phyloP scores from a whole-genome alignment of 2,888 invertebrate species.

The Pristionchus arcanus region DNA sequence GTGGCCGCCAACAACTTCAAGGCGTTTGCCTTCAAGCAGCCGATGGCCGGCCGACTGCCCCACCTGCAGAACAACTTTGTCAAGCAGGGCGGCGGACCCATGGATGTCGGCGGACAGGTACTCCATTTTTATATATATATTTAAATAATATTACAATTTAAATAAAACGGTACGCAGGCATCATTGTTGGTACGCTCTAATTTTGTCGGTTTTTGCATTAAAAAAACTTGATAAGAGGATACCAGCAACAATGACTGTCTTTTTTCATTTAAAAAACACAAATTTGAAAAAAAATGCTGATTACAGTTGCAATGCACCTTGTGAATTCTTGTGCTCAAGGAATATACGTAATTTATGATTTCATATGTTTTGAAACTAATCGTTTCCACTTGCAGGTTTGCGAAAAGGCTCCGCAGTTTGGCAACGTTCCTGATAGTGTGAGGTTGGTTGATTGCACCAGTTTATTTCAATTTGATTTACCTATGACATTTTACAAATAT shows the following conservation, averaged over 20 bases:
- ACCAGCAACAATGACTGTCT: too few relatives aligned
- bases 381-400: slow-evolving; percentile 11
- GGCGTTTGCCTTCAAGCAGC: slow-evolving; percentile 18
- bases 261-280: too few relatives aligned
- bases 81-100: slow-evolving; percentile 46
- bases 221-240: too few relatives aligned
- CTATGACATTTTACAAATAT: neutral
- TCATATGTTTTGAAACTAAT: neutral
- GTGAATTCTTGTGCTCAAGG: neutral
- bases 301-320: neutral
- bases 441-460: neutral
- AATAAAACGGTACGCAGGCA: neutral
- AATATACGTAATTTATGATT: neutral
- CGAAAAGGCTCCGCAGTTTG: slow-evolving; percentile 52
- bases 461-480: neutral
- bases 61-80: slow-evolving; percentile 54
- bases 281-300: neutral
- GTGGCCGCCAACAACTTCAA: slow-evolving; percentile 3
- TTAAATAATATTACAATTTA: neutral
- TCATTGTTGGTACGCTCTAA: too few relatives aligned
- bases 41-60: slow-evolving; percentile 32
- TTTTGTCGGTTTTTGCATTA: too few relatives aligned
- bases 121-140: neutral
- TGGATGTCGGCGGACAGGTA: slow-evolving; percentile 43
- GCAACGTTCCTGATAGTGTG: slow-evolving; percentile 46